Evolutionary conservation across 2,113 vertebrate species (phyloP).

Genomic region (Eurypyga helias): DNA sequence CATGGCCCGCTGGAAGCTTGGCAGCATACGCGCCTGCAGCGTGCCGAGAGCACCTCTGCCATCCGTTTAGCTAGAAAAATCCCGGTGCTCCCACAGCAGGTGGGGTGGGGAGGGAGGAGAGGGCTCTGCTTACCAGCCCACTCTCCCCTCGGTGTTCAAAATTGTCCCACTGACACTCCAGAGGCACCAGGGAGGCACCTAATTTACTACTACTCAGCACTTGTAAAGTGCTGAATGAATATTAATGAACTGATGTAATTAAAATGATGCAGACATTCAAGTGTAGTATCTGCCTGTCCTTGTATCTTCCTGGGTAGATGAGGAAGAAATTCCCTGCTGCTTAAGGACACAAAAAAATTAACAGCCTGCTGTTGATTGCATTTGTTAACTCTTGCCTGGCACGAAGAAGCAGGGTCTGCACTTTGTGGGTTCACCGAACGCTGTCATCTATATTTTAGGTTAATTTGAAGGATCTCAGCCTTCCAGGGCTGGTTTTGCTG

Average conservation of each 20-base stretch:
- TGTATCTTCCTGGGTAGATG: slow-evolving; percentile 58
- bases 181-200: slow-evolving; percentile 46
- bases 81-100: rapidly evolving
- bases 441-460: background rate
- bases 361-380: slow-evolving; percentile 57
- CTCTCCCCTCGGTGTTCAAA: background rate
- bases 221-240: slow-evolving; percentile 41
- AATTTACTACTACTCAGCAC: slow-evolving; percentile 49
- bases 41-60: background rate
- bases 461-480: background rate
- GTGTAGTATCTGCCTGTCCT: slow-evolving; percentile 59
- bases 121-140: background rate
- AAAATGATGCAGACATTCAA: slow-evolving; percentile 66
- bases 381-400: slow-evolving; percentile 39
- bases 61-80: background rate
- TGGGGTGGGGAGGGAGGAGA: background rate
- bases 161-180: background rate
- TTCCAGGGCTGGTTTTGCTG: background rate
- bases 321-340: slow-evolving; percentile 68
- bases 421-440: background rate
- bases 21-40: rapidly evolving
- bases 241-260: slow-evolving; percentile 69
- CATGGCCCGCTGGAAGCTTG: rapidly evolving
- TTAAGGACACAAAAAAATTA: slow-evolving; percentile 61
- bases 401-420: background rate